These are phyloP conservation scores for Mesaphorura yosii DNA, from an alignment of 1,140 invertebrate species.

Conservation along the genomic window DNA sequence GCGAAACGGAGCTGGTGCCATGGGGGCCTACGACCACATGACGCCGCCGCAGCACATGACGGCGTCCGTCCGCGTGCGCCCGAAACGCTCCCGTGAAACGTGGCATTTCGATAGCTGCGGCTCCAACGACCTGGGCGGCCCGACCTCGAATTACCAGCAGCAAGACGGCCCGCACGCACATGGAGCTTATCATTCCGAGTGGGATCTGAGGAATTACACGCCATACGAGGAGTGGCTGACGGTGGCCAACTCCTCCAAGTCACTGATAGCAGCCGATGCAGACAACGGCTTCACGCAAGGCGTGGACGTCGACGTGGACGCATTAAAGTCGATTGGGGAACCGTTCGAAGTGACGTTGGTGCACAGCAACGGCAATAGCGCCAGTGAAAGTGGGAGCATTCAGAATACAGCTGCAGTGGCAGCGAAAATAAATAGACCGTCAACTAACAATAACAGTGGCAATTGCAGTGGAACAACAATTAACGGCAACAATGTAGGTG, in stretches of 20 bases:
- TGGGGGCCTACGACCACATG: not conserved
- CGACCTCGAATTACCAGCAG: constrained; percentile 28
- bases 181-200: constrained; percentile 28
- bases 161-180: not conserved
- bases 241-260: constrained; percentile 3
- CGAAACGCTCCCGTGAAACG: constrained; percentile 25
- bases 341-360: not conserved
- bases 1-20: constrained; percentile 2
- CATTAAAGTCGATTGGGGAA: no score
- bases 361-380: not conserved
- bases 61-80: constrained; percentile 26
- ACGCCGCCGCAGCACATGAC: constrained; percentile 16
- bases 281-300: no score
- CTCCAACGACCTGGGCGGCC: constrained; percentile 30
- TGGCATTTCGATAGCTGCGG: constrained; percentile 25
- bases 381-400: no score
- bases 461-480: constrained; percentile 1
- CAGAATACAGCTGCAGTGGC: not conserved
- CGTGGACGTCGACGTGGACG: no score
- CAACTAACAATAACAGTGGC: not conserved
- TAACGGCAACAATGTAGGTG: not conserved
- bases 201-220: constrained; percentile 29
- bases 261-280: no score
- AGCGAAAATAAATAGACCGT: not conserved
- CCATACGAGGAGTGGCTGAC: constrained; percentile 29